phyloP scores from a whole-genome alignment of 2,888 invertebrate species.

The Ophion costatus region DNA sequence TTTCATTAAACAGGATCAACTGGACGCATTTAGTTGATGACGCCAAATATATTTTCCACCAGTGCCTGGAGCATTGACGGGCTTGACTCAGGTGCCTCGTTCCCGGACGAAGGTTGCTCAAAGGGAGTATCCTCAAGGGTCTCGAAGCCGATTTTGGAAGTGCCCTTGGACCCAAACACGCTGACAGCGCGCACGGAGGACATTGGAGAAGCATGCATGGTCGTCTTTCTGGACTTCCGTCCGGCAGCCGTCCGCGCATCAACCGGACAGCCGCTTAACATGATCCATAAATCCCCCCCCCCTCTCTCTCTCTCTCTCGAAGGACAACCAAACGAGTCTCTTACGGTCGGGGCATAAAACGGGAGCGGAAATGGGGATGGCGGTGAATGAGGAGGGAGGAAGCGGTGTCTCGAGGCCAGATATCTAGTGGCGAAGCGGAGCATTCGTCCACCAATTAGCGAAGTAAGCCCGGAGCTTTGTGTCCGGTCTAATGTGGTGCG shows the following conservation, averaged over 20 bases:
- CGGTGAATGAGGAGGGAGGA: slow-evolving; percentile 48
- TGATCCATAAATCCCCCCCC: slow-evolving; percentile 58
- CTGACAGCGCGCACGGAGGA: background rate
- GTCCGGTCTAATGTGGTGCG: slow-evolving; percentile 45
- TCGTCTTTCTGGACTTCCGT: slow-evolving; percentile 38
- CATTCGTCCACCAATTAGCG: slow-evolving; percentile 63
- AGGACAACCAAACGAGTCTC: slow-evolving; percentile 53
- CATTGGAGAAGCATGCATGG: slow-evolving; percentile 15
- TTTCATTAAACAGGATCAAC: too few species aligned
- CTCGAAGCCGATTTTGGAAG: background rate
- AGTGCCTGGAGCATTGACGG: too few species aligned
- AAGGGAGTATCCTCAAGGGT: background rate
- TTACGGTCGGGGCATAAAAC: slow-evolving; percentile 52
- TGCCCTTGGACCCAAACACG: background rate
- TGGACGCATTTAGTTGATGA: background rate
- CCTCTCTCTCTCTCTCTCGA: slow-evolving; percentile 16
- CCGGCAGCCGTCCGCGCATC: slow-evolving; percentile 46
- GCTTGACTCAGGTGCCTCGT: too few species aligned
- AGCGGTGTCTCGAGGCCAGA: slow-evolving; percentile 18
- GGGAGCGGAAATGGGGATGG: slow-evolving; percentile 33
- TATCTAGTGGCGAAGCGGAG: slow-evolving; percentile 43
- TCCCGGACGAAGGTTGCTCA: too few species aligned
- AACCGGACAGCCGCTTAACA: slow-evolving; percentile 42
- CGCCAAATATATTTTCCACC: too few species aligned
- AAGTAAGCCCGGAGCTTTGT: slow-evolving; percentile 57